Conservation (phyloP, 2,113 vertebrate species). For the Cynoglossus semilaevis region DNA sequence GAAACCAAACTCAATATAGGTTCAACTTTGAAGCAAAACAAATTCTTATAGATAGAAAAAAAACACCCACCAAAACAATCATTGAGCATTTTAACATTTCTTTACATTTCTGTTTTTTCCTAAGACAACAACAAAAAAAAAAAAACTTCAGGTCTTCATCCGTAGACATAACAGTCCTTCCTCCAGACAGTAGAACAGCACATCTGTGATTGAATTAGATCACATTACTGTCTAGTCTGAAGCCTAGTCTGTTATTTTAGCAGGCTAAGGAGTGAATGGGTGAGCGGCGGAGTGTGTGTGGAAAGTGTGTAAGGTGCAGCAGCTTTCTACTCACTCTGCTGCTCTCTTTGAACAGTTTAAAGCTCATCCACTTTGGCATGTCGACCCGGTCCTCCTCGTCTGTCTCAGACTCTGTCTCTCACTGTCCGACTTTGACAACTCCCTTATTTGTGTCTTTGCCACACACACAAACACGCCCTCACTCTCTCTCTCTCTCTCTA, state of each 20-base stretch:
- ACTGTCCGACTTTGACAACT: constrained; percentile 50
- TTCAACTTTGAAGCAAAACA: too few species aligned
- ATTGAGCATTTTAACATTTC: too few species aligned
- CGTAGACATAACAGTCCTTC: background rate
- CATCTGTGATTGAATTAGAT: constrained; percentile 6
- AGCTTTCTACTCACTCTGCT: constrained; percentile 70
- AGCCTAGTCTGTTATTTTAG: background rate
- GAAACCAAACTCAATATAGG: too few species aligned
- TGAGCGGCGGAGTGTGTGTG: background rate
- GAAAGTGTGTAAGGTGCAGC: background rate
- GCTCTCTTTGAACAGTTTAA: constrained; percentile 78
- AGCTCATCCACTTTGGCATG: constrained; percentile 82
- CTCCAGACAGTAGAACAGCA: background rate
- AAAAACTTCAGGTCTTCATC: too few species aligned
- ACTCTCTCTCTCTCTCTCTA: constrained; percentile 12
- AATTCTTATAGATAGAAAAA: too few species aligned
- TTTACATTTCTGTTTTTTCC: too few species aligned
- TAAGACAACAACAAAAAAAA: too few species aligned
- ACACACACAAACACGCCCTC: constrained; percentile 40
- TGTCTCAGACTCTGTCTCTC: constrained; percentile 20
- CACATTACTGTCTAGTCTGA: background rate
- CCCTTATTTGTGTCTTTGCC: constrained; percentile 33
- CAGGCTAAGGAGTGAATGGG: background rate
- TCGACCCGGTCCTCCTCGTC: constrained; percentile 36
- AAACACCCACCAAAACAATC: too few species aligned